Evolutionary conservation across 2,797 vertebrate species (phyloP).

Genomic region (Cirrhinus molitorella): DNA sequence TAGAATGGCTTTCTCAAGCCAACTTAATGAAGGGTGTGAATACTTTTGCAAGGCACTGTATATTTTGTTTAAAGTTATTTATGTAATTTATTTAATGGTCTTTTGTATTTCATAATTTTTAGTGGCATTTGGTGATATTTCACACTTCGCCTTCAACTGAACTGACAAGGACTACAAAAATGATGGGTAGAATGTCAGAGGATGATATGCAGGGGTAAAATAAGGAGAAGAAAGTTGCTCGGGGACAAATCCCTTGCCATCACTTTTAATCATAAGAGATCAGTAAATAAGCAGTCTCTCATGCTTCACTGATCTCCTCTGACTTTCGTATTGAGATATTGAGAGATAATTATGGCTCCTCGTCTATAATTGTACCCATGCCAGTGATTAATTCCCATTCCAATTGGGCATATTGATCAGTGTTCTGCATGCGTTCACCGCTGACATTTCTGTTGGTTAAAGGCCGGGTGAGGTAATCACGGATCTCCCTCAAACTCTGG

Average conservation of each 20-base stretch:
- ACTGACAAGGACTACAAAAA: neutral
- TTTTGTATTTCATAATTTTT: neutral
- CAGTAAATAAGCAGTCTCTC: conserved; percentile 24
- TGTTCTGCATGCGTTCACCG: neutral
- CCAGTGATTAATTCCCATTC: conserved; percentile 7
- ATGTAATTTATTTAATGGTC: neutral
- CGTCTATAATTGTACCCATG: neutral
- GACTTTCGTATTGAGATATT: conserved; percentile 18
- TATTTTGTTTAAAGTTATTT: neutral
- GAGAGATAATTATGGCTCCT: conserved; percentile 27
- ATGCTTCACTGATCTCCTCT: conserved; percentile 1
- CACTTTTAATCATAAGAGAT: conserved; percentile 34
- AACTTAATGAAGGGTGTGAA: no score
- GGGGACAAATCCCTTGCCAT: neutral
- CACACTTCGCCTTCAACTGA: neutral
- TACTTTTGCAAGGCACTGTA: no score
- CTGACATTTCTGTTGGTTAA: conserved; percentile 42
- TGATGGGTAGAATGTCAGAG: conserved; percentile 11
- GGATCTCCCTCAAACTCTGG: conserved; percentile 25
- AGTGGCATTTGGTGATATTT: neutral
- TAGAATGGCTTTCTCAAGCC: no score
- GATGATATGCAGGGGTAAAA: conserved; percentile 9
- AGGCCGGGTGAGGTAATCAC: conserved; percentile 19
- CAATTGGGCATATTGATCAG: conserved; percentile 40
- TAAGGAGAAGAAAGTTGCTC: conserved; percentile 11